Conservation (phyloP, 2,888 invertebrate species). For the Luperina nickerlii region DNA sequence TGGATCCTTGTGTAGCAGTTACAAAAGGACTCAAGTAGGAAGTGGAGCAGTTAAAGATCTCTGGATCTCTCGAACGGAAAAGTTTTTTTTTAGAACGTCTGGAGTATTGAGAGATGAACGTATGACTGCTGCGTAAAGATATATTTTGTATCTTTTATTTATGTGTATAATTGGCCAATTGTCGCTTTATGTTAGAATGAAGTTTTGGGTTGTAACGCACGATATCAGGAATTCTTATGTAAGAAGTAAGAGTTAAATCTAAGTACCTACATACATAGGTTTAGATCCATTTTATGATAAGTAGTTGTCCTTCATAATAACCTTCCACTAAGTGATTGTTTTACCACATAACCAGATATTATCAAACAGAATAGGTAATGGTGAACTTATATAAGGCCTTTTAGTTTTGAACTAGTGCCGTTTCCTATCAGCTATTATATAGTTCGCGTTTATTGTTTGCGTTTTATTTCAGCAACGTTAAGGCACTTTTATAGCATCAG, state of each 20-base stretch:
- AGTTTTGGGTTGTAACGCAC: not conserved
- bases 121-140: not conserved
- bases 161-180: not conserved
- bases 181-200: too few species aligned
- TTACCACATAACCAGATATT: conserved; percentile 17
- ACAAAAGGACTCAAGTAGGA: conserved; percentile 39
- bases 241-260: not conserved
- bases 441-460: conserved; percentile 37
- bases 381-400: conserved; percentile 1
- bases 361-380: conserved; percentile 7
- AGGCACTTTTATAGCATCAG: conserved; percentile 43
- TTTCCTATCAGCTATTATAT: not conserved
- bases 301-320: conserved; percentile 30
- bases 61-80: conserved; percentile 2
- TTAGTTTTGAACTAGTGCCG: conserved; percentile 6
- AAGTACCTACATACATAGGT: not conserved
- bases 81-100: not conserved
- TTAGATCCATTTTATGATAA: conserved; percentile 14
- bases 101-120: not conserved
- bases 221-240: not conserved
- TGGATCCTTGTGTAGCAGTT: conserved; percentile 61
- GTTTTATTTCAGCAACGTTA: conserved; percentile 43
- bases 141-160: not conserved
- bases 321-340: conserved; percentile 26
- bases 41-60: conserved; percentile 9